These are phyloP conservation scores for Temnopleurus reevesii DNA, from an alignment of 53 echinoderm and acorn worm genomes.

Conservation along the genomic window DNA sequence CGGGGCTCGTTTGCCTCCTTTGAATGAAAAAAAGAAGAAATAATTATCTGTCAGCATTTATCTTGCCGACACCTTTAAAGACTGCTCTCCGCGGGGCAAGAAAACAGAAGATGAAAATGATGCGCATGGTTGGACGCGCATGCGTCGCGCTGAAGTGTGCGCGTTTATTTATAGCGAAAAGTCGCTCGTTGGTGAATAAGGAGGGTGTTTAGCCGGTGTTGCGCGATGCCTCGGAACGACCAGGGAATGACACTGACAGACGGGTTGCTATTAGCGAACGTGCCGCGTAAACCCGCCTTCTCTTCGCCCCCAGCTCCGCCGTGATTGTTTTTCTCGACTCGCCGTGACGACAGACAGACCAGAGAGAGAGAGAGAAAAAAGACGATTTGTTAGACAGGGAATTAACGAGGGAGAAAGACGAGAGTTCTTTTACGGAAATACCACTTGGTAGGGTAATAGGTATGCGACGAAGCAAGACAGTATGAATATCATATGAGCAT, in stretches of 20 bases:
- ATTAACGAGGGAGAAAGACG: conserved; percentile 34
- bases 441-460: conserved; percentile 34
- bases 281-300: conserved; percentile 37
- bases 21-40: conserved; percentile 1
- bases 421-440: conserved; percentile 24
- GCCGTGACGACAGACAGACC: conserved; percentile 36
- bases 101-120: not conserved
- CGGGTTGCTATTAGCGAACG: conserved; percentile 44
- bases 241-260: conserved; percentile 25
- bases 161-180: conserved; percentile 46
- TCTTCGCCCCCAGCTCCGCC: conserved; percentile 27
- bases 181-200: conserved; percentile 13
- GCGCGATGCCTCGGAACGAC: conserved; percentile 13
- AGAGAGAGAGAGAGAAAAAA: conserved; percentile 30
- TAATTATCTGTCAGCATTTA: conserved; percentile 50
- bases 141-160: conserved; percentile 21
- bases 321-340: conserved; percentile 50
- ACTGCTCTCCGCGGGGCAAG: conserved; percentile 11
- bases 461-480: conserved; percentile 25
- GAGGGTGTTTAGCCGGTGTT: conserved; percentile 16
- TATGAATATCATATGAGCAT: conserved; percentile 49
- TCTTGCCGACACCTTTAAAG: conserved; percentile 43
- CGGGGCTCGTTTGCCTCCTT: not conserved
- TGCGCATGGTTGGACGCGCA: conserved; percentile 25
- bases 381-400: conserved; percentile 52